A percentile compares a stretch with the other conserved stretches of the same genome.
Evolutionary conservation across 2,113 vertebrate genomes (phyloP).

Genomic region (Emberiza fucata): DNA sequence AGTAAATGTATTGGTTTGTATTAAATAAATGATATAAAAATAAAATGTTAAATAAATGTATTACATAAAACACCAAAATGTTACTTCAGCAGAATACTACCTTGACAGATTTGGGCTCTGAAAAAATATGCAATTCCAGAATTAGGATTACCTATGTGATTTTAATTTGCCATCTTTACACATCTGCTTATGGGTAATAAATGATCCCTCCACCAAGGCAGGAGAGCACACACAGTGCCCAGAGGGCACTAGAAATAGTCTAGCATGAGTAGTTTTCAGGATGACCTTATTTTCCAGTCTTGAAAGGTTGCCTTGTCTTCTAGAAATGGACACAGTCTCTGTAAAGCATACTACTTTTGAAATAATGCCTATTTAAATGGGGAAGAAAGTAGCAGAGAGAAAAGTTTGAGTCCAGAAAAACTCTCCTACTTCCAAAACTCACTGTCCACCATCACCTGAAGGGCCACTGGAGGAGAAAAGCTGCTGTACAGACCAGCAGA

Average conservation of each 20-base stretch:
- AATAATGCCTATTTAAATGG: too few relatives aligned
- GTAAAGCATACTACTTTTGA: too few relatives aligned
- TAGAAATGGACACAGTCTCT: too few relatives aligned
- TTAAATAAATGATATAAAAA: neutral
- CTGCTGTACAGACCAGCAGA: neutral
- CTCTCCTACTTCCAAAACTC: neutral
- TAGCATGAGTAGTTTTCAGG: too few relatives aligned
- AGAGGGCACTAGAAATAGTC: too few relatives aligned
- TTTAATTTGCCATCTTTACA: neutral
- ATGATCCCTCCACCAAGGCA: neutral
- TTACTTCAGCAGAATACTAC: neutral
- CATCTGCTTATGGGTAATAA: neutral
- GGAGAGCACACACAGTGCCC: fast-evolving
- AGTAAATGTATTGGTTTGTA: neutral
- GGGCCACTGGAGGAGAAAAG: neutral
- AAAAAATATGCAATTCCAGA: neutral
- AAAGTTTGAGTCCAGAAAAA: neutral
- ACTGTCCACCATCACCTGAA: neutral
- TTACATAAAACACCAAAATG: neutral
- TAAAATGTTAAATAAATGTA: too few relatives aligned
- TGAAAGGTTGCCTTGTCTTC: too few relatives aligned
- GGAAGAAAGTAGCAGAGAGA: neutral
- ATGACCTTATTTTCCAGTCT: too few relatives aligned
- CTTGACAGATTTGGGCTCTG: neutral
- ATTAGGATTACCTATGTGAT: neutral